These are phyloP conservation scores for Phytoseiulus persimilis DNA, from an alignment of 2,888 invertebrate genomes.

Conservation along the genomic window DNA sequence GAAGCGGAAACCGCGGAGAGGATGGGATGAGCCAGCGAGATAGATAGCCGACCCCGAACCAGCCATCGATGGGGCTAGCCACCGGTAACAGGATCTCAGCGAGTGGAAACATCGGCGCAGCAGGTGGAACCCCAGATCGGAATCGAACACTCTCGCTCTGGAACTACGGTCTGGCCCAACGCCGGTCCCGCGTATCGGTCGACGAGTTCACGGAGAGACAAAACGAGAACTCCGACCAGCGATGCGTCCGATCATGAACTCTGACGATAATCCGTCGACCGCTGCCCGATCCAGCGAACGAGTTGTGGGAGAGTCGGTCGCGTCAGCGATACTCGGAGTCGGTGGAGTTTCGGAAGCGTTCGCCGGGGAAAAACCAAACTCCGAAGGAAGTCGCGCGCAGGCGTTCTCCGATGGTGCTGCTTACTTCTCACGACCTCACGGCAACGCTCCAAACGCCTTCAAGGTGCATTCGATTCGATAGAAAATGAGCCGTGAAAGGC, in stretches of 20 bases:
- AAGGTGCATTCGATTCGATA: neutral
- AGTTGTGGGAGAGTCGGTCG: no score
- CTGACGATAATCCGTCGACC: no score
- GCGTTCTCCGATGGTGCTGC: no score
- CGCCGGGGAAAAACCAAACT: no score
- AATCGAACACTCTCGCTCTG: neutral
- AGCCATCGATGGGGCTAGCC: neutral
- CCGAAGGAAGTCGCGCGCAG: no score
- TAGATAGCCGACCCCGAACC: neutral
- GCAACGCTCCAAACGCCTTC: neutral
- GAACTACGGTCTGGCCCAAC: neutral
- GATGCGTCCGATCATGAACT: no score
- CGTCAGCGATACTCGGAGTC: no score
- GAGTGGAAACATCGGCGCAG: neutral
- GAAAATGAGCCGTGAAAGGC: neutral
- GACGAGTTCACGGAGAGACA: neutral
- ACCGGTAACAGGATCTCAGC: neutral
- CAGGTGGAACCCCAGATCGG: neutral
- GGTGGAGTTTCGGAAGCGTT: no score
- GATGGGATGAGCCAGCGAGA: neutral
- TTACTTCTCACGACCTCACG: no score
- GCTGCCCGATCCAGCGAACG: no score
- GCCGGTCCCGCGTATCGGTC: neutral
- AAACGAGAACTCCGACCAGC: no score
- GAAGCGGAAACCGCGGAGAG: neutral